Conservation (phyloP, 2,797 vertebrate species). For the Epinephelus malabaricus region DNA sequence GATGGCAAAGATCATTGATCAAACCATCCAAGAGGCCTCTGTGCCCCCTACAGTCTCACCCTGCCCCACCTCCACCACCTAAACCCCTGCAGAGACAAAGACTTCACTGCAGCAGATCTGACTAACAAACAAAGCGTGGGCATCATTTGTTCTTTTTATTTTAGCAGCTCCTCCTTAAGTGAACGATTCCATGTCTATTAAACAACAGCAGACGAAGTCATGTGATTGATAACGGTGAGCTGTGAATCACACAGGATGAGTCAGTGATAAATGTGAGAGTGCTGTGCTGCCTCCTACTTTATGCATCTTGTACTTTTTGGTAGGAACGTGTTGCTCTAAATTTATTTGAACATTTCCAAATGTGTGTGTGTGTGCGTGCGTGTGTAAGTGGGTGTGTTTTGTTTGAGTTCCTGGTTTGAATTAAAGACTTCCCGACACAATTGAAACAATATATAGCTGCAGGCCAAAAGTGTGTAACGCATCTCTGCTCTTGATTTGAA, state of each 20-base stretch:
- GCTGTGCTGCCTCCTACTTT: conserved; percentile 26
- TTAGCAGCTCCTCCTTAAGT: conserved; percentile 19
- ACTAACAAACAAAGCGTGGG: conserved; percentile 11
- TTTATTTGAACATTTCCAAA: conserved; percentile 32
- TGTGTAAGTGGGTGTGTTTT: conserved; percentile 7
- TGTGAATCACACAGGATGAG: conserved; percentile 55
- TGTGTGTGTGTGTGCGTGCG: conserved; percentile 1
- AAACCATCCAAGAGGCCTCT: conserved; percentile 2
- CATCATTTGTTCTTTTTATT: conserved; percentile 35
- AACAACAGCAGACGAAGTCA: conserved; percentile 38
- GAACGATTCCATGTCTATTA: conserved; percentile 29
- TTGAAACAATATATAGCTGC: conserved; percentile 62
- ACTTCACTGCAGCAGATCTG: conserved; percentile 28
- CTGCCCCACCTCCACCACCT: not conserved
- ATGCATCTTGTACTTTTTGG: conserved; percentile 39
- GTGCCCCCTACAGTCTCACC: not conserved
- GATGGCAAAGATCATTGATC: conserved; percentile 2
- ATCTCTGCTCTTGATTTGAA: conserved; percentile 52
- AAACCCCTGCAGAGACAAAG: conserved; percentile 2
- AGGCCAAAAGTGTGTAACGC: conserved; percentile 52
- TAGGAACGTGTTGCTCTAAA: conserved; percentile 14
- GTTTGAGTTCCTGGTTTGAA: conserved; percentile 67
- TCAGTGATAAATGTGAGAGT: conserved; percentile 33
- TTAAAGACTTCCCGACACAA: conserved; percentile 76
- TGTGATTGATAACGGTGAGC: conserved; percentile 30